Evolutionary conservation across 2,797 vertebrate genomes (phyloP).

Genomic region (Sternarchorhynchus goeldii): DNA sequence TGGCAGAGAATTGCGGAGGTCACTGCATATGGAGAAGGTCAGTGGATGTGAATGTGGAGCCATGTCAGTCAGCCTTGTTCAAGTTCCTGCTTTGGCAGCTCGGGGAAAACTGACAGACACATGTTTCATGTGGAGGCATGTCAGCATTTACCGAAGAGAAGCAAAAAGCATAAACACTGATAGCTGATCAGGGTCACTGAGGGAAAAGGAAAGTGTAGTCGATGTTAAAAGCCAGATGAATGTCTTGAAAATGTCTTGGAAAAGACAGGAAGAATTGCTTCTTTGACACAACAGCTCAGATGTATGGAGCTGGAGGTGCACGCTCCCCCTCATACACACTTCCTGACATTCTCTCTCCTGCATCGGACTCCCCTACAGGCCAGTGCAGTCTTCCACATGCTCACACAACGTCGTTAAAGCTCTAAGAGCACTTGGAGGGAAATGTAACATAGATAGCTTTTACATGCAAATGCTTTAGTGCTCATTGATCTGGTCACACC

Average conservation of each 20-base stretch:
- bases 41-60: not conserved
- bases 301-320: slow-evolving; percentile 53
- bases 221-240: slow-evolving; percentile 59
- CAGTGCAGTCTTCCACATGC: slow-evolving; percentile 11
- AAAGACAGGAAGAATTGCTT: slow-evolving; percentile 47
- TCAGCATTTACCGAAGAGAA: slow-evolving; percentile 48
- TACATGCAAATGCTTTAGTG: not conserved
- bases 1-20: too few species aligned
- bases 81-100: slow-evolving; percentile 47
- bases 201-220: slow-evolving; percentile 50
- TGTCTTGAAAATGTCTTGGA: slow-evolving; percentile 56
- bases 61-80: slow-evolving; percentile 29
- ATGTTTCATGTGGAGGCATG: slow-evolving; percentile 55
- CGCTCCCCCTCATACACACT: slow-evolving; percentile 13
- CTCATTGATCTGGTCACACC: not conserved
- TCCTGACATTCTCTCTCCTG: slow-evolving; percentile 35
- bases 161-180: slow-evolving; percentile 46
- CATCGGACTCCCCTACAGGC: slow-evolving; percentile 1
- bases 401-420: slow-evolving; percentile 2
- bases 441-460: not conserved
- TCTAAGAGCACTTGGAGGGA: not conserved
- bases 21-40: too few species aligned
- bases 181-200: slow-evolving; percentile 56
- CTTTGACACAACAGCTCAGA: slow-evolving; percentile 49
- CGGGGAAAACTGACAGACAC: slow-evolving; percentile 47